Conservation (phyloP, 2,113 vertebrate species). For the Abramis brama region DNA sequence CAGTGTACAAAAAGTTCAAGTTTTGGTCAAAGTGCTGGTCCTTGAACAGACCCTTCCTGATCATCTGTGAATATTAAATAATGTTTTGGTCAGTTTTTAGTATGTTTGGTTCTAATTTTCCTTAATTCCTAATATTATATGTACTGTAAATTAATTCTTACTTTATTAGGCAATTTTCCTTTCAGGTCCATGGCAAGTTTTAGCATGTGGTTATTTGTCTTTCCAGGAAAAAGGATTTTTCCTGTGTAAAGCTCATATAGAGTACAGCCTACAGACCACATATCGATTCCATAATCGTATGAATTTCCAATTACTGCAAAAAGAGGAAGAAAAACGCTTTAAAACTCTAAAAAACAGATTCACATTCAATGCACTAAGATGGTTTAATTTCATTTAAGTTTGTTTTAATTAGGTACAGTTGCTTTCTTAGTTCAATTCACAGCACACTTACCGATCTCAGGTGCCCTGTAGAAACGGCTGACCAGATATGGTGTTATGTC, state of each 20-base stretch:
- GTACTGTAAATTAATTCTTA: constrained; percentile 47
- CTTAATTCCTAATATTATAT: background rate
- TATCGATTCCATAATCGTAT: constrained; percentile 98
- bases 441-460: constrained; percentile 91
- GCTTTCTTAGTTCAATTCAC: background rate
- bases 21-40: constrained; percentile 99
- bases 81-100: constrained; percentile 3
- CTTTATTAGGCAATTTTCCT: constrained; percentile 99
- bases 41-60: constrained; percentile 98
- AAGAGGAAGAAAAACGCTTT: background rate
- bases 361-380: background rate
- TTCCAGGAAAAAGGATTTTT: constrained; percentile 96
- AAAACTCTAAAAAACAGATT: background rate
- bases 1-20: constrained; percentile 99
- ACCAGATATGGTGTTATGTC: constrained; percentile 98
- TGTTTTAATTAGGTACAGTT: background rate
- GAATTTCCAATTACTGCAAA: constrained; percentile 95
- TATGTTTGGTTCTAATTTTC: background rate
- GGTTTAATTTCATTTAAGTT: background rate
- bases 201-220: constrained; percentile 99
- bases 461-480: constrained; percentile 97
- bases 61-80: constrained; percentile 84
- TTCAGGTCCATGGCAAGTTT: constrained; percentile 99
- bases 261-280: constrained; percentile 99
- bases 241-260: constrained; percentile 97